Conservation (phyloP, 2,797 vertebrate species). For the Rhinichthys osculus region DNA sequence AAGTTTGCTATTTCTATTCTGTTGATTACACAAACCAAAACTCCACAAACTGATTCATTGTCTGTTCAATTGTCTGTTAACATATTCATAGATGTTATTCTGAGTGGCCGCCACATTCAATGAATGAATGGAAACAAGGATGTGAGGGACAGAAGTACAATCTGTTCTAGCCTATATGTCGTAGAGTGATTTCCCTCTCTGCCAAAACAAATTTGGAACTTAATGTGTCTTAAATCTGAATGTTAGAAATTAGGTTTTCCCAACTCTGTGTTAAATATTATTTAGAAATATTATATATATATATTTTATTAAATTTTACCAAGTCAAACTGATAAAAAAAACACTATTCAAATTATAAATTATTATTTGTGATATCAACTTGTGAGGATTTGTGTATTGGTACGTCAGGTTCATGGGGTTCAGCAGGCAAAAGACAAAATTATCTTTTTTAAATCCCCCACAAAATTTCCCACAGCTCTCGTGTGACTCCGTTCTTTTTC, state of each 20-base stretch:
- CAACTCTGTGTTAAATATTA: background rate
- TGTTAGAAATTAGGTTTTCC: background rate
- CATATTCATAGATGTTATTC: background rate
- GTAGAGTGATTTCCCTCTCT: background rate
- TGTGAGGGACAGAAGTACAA: background rate
- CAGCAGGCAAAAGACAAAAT: background rate
- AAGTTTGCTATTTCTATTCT: slow-evolving; percentile 36
- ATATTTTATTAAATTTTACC: background rate
- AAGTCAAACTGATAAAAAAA: background rate
- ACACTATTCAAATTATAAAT: background rate
- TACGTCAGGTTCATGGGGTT: background rate
- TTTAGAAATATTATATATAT: background rate
- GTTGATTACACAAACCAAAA: background rate
- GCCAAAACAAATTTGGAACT: background rate
- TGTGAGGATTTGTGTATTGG: background rate
- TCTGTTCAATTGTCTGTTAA: background rate
- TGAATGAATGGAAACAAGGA: background rate
- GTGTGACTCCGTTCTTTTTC: slow-evolving; percentile 1
- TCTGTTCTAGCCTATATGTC: background rate
- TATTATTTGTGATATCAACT: background rate
- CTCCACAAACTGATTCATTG: background rate
- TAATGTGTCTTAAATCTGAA: background rate
- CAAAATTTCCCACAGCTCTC: background rate
- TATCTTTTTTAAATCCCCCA: background rate
- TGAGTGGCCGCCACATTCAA: background rate